Evolutionary conservation across 2,113 vertebrate species (phyloP), one percentile per base, ranked within the genome.

Genomic region (Hymenochirus boettgeri): DNA sequence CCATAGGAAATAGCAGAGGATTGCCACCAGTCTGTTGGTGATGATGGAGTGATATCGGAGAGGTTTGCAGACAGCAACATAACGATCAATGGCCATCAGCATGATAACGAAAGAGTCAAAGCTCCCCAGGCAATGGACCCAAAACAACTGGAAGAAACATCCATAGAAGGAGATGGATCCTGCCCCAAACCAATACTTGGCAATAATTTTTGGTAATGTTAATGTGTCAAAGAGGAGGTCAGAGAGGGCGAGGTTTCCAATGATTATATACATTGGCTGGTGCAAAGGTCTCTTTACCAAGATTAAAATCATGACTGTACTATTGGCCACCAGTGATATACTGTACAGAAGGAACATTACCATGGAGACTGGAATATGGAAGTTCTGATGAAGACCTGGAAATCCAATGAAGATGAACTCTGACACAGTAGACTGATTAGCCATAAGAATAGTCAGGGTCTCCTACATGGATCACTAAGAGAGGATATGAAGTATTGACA

Each of bases 81-180:
- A 78, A 45, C 76, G 77, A 26, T 81, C 76, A 66, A 76, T 64
- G 8, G 69, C 75, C 79, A 78, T 79, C 22, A 73, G 70, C 42
- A 74, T 71, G 2, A 81, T 75, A 1, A 65, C 72, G 24, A 76
- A 56, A 22, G 77, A 2, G 26, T 81, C 77, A 51, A 71, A 61
- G 2, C 66, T 70, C 7, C 70, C 69, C 45, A 81, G 72, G 15
- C 69, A 75, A 27, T 81, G 76, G 57, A 78, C 65, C 3, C 75
- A 72, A 51, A 79, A 79, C 23, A 81, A 71, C 19, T 81, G 77
- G 50, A 71, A 13, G 24, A 81, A 74, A 39, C 81, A 83, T 15
- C 65, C 72, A 45, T 57, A 37, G 22, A 74, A 64, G 12, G 77
- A 74, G 17, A 81, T 77, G 37, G 55, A 57, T 52, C 74, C 76